Base-by-base conservation (phyloP, 1,140 invertebrate genomes). In the Psilanteris sp. region DNA sequence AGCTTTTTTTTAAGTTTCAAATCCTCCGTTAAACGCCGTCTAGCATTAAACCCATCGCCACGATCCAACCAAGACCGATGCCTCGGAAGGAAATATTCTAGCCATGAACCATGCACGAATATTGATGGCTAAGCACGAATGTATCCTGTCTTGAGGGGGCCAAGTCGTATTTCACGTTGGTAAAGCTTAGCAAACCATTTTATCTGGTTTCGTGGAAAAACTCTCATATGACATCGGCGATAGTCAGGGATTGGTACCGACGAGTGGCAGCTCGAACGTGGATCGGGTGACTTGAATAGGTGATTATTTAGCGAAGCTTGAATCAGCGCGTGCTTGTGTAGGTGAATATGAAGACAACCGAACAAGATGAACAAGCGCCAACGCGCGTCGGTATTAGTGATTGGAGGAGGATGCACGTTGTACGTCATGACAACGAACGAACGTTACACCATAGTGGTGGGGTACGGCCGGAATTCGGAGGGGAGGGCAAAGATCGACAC, bases 141-240 rank as follows among this genome's bases (percentile, higher is more conserved):
- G 31, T 32, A 44, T 43, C 46, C 54, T 39, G 54, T 39, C 44
- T 54, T 14, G 54, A 13, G 8, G 44, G 39, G 64, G 70, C 62
- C 61, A 81, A 64, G 29, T 79, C 77, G 62, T 71, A 76, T 81
- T 80, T 77, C 75, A 80, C 48, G 20, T 55, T 68, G 54, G 14
- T 36, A 31, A 71, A 68, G 79, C 77, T 79, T 74, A 31, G 26
- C 16, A 44, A 66, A 44, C 27, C 46, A 52, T 66, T 81, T 81
- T 83, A 84, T 81, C 70, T 77, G 78, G 71, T 78, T 85, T 84
- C 83, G 67, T 72, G 36, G 83, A 85, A 83, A 24, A 64, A 62
- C 70, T 84, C 82, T 84, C 79, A 76, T 80, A 80, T 83, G 80
- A 80, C 79, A 81, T 37, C 64, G 66, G 66, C 71, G 79, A 77